Base-by-base conservation (phyloP, 2,113 vertebrate genomes). In the Andinoacara biseriatus region DNA sequence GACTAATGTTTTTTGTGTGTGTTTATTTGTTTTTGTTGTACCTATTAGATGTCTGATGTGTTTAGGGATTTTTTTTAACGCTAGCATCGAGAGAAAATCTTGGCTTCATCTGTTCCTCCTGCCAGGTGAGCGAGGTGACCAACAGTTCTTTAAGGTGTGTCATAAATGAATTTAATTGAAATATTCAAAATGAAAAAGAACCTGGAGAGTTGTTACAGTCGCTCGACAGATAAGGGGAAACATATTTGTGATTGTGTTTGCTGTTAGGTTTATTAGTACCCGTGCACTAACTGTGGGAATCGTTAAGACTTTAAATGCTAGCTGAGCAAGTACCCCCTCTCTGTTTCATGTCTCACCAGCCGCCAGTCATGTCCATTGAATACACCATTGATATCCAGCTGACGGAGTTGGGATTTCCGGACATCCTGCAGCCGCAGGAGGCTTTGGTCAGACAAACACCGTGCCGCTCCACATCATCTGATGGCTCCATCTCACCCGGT, bases 381-480 rank as follows among this genome's bases (percentile, higher is more conserved):
- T 94, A 95, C 82, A 96, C 95, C 8, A 94, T 95, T 14, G 96
- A 96, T 35, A 95, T 96, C 82, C 95, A 95, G 91, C 92, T 96
- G 3, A 95, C 94, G 20, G 95, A 96, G 83, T 13, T 95, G 89
- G 95, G 95, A 1, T 95, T 95, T 74, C 91, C 93, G 2, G 85
- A 90, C 60, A 46, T 94, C 76, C 75, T 92, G 18, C 31, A 86
- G 56, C 17, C 83, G 2, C 63, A 46, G 56, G 85, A 92, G 18
- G 80, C 80, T 2, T 78, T 80, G 0, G 76, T 31, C 5, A 87
- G 87, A n/a, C 88, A 90, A 22, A 72, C 77, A 5, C 72, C 82
- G 2, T 90, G 58, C 13, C 33, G 17, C 35, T 58, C 86, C 72
- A 13, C 82, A 6, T 74, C 84, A 13, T 43, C 62, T 22, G 76